Evolutionary conservation across 2,797 vertebrate species (phyloP).

Genomic region (Anguilla marmorata): DNA sequence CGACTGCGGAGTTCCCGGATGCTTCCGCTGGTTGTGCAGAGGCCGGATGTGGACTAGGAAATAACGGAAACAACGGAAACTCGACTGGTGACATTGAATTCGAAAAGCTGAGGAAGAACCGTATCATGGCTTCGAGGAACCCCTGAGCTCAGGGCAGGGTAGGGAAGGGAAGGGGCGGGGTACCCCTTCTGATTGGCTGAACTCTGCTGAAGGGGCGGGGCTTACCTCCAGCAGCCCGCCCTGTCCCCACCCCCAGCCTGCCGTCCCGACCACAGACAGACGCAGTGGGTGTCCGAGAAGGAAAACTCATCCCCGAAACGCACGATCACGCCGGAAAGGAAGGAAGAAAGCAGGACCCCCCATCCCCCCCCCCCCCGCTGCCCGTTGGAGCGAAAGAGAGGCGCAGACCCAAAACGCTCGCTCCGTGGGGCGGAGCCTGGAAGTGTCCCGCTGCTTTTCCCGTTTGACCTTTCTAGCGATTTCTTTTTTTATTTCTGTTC

Average conservation of each 20-base stretch:
- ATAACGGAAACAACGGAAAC: neutral
- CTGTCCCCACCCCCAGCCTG: slow-evolving; percentile 44
- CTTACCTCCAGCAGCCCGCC: slow-evolving; percentile 78
- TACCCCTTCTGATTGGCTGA: slow-evolving; percentile 87
- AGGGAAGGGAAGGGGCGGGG: neutral
- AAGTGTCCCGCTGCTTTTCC: slow-evolving; percentile 68
- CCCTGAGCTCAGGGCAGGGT: slow-evolving; percentile 74
- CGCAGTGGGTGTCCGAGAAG: too few relatives aligned
- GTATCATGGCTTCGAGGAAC: slow-evolving; percentile 81
- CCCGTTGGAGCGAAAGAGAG: slow-evolving; percentile 32
- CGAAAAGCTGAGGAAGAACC: slow-evolving; percentile 85
- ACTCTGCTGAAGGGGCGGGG: slow-evolving; percentile 83
- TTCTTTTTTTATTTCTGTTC: slow-evolving; percentile 59
- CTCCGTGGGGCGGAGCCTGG: slow-evolving; percentile 59
- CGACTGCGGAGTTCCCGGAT: neutral
- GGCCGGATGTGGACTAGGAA: neutral
- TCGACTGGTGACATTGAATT: neutral
- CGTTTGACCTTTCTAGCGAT: slow-evolving; percentile 83
- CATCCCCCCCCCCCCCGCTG: too few relatives aligned
- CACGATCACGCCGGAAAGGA: slow-evolving; percentile 41
- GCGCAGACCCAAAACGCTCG: too few relatives aligned
- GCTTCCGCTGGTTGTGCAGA: neutral
- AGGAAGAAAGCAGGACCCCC: slow-evolving; percentile 61
- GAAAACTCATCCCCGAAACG: slow-evolving; percentile 35
- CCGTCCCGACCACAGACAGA: neutral